phyloP scores from a whole-genome alignment of 2,888 invertebrate species.

The Hedya salicella region DNA sequence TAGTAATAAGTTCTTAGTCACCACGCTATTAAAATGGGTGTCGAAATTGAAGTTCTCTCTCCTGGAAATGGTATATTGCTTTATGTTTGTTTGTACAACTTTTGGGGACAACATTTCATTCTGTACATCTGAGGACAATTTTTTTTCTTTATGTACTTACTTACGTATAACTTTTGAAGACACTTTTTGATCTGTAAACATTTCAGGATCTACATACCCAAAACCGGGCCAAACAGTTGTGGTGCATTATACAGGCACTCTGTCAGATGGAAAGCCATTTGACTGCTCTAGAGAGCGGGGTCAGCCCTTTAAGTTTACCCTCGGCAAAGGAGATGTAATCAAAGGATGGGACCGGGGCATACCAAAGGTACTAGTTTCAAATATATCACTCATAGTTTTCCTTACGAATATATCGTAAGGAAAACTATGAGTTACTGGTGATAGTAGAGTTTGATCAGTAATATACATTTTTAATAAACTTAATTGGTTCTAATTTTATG shows the following conservation, averaged over 20 bases:
- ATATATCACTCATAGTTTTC: too few species aligned
- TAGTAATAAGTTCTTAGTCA: neutral
- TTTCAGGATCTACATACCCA: conserved; percentile 94
- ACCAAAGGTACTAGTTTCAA: conserved; percentile 86
- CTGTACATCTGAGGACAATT: too few species aligned
- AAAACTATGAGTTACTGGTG: too few species aligned
- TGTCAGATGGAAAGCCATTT: conserved; percentile 95
- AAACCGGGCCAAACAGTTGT: conserved; percentile 97
- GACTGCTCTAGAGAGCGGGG: conserved; percentile 98
- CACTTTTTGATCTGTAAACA: neutral
- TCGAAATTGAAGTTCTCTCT: conserved; percentile 74
- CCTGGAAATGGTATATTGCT: conserved; percentile 70
- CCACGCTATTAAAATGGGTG: conserved; percentile 65
- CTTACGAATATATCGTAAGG: too few species aligned
- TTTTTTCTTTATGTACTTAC: too few species aligned
- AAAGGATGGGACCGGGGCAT: conserved; percentile 99
- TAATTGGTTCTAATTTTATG: too few species aligned
- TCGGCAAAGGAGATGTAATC: conserved; percentile 98
- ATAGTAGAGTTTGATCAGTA: too few species aligned
- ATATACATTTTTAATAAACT: too few species aligned
- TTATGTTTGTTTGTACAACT: neutral
- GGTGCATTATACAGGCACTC: conserved; percentile 98
- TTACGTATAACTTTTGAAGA: neutral
- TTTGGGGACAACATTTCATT: too few species aligned
- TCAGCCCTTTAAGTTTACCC: conserved; percentile 96